Conservation (phyloP, 2,797 vertebrate genomes). For the Babyrousa celebensis region DNA sequence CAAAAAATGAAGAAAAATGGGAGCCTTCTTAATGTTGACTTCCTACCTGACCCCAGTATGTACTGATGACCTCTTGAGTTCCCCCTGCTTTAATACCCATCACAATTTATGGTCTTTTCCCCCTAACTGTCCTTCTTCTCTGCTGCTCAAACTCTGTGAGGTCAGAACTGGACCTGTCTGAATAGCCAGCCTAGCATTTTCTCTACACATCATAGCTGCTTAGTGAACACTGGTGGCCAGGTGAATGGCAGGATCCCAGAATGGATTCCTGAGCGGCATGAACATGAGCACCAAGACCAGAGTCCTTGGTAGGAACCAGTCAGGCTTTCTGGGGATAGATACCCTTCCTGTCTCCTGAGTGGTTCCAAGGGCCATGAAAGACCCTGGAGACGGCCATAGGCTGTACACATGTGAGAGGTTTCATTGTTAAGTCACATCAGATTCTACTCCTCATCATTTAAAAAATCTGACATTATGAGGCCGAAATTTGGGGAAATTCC, state of each 20-base stretch:
- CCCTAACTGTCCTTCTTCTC: not conserved
- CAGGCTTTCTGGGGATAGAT: not conserved
- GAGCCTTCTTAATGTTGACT: not conserved
- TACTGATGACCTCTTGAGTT: not conserved
- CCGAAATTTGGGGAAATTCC: not conserved
- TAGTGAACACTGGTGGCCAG: not conserved
- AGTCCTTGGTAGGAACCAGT: not conserved
- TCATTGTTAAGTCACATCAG: not conserved
- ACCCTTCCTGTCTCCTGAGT: not conserved
- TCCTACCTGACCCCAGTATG: not conserved
- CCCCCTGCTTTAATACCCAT: not conserved
- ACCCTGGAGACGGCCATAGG: not conserved
- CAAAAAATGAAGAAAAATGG: not conserved
- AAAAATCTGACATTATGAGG: not conserved
- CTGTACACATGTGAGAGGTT: accelerated
- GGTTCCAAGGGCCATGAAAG: not conserved
- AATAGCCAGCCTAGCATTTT: not conserved
- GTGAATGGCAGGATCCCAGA: not conserved
- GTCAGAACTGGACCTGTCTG: not conserved
- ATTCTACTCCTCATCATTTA: not conserved
- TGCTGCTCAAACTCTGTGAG: not conserved
- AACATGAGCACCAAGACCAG: not conserved
- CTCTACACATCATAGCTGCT: not conserved
- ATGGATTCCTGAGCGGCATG: not conserved
- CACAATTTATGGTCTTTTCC: not conserved